phyloP scores from a whole-genome alignment of 2,888 invertebrate species.

The Seira musarum region DNA sequence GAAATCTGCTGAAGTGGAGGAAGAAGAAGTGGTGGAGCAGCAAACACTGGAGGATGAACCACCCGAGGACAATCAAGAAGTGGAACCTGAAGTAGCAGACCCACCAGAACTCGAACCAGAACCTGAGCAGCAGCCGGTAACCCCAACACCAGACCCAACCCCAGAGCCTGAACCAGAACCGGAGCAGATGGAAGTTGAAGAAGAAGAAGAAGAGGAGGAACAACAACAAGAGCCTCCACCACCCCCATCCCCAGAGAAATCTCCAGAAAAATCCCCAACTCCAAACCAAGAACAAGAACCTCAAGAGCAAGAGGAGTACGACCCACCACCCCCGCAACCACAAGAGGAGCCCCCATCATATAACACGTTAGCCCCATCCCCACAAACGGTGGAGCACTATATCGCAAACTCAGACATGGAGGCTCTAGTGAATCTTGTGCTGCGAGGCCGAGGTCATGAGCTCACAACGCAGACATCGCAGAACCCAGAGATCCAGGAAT shows the following conservation, averaged over 20 bases:
- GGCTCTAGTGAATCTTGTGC: slow-evolving; percentile 88
- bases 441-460: slow-evolving; percentile 89
- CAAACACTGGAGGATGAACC: not conserved
- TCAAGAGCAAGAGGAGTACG: not conserved
- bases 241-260: no score
- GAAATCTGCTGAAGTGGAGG: slow-evolving; percentile 7
- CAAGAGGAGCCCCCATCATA: slow-evolving; percentile 24
- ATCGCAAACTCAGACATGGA: slow-evolving; percentile 82
- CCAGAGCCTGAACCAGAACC: not conserved
- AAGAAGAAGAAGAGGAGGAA: slow-evolving; percentile 35
- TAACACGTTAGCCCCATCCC: not conserved
- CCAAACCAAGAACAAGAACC: slow-evolving; percentile 10
- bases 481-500: slow-evolving; percentile 87
- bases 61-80: not conserved
- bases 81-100: not conserved
- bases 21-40: slow-evolving; percentile 16
- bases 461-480: slow-evolving; percentile 77
- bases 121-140: slow-evolving; percentile 64
- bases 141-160: not conserved
- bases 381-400: slow-evolving; percentile 49
- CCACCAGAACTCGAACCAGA: slow-evolving; percentile 49
- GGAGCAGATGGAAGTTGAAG: slow-evolving; percentile 72
- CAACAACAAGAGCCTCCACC: not conserved
- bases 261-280: not conserved
- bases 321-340: slow-evolving; percentile 13